Evolutionary conservation across 35 echinoderm and acorn worm species (phyloP), one percentile per base, ranked within the genome.

Genomic region (Diadema setosum): DNA sequence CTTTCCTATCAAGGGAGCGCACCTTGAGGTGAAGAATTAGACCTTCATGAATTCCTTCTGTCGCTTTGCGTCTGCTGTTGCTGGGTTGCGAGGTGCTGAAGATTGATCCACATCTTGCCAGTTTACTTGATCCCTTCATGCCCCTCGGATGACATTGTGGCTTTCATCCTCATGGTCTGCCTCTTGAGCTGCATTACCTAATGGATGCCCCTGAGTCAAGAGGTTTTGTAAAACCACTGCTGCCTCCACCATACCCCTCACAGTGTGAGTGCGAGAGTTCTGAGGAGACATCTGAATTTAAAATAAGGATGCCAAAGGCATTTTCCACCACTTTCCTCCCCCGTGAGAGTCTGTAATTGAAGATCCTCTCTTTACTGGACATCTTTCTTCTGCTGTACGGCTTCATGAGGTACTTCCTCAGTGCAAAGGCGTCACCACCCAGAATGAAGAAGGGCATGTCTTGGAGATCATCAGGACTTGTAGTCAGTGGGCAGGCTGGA

Each of bases 91-190:
- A 74, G 67, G 35, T 74, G 67, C 67, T 33, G 30, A 35, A 74
- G 5, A 16, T 74, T 74, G 67, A 74, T 29, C 23, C 67, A 74
- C 67, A 26, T 36, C 67, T 74, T 9, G 5, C 30, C 67, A 74
- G 67, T 74, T 34, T 35, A 74, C 67, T 4, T 74, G 67, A 35
- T 74, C 67, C 65, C 88, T 84, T 45, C 81, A 91, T 23, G 59
- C 55, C 0, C 81, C 88, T n/a, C 80, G 80, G 40, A 84, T 44
- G 27, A 90, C 16, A 59, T 84, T 67, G 15, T 74, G 40, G 39
- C 70, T 36, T 37, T 74, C 35, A 18, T 69, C 59, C 26, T 74
- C 67, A 74, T 74, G 23, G 67, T 74, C 67, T 17, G 67, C 30
- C 35, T 37, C 0, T 16, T 50, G 50, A 12, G 83, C 83, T 5